A percentile compares a stretch with the other conserved stretches of the same genome.
phyloP scores from a whole-genome alignment of 2,888 invertebrate genomes.

The Neoascia interrupta region DNA sequence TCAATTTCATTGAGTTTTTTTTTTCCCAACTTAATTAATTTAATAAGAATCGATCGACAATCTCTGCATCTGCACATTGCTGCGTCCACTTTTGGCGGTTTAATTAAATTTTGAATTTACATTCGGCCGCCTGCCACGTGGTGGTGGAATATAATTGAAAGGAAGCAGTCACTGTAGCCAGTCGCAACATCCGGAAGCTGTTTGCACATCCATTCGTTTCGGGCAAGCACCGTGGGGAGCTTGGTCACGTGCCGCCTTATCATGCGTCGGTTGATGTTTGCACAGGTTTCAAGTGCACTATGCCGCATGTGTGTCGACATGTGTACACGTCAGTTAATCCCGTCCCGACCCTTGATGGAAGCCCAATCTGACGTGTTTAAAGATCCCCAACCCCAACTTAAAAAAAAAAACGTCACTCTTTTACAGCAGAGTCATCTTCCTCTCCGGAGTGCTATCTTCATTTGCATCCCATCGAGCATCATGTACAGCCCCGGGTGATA shows the following conservation, averaged over 20 bases:
- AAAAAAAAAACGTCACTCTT: too few species aligned
- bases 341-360: too few species aligned
- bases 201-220: slow-evolving; percentile 54
- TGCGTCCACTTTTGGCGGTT: slow-evolving; percentile 42
- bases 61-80: background rate
- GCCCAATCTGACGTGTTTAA: too few species aligned
- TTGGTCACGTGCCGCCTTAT: slow-evolving; percentile 63
- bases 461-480: background rate
- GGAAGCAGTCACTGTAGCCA: slow-evolving; percentile 23
- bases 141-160: slow-evolving; percentile 59
- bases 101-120: slow-evolving; percentile 59
- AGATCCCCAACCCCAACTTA: too few species aligned
- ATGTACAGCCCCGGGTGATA: slow-evolving; percentile 35
- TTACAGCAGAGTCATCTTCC: background rate
- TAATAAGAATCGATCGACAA: slow-evolving; percentile 56
- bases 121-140: slow-evolving; percentile 37
- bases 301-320: slow-evolving; percentile 3
- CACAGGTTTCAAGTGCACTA: slow-evolving; percentile 43
- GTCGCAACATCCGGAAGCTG: slow-evolving; percentile 40
- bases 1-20: slow-evolving; percentile 27
- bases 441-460: background rate
- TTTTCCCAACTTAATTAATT: slow-evolving; percentile 49
- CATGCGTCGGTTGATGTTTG: slow-evolving; percentile 44
- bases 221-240: slow-evolving; percentile 35
- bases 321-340: background rate